These are phyloP conservation scores for Holothuria leucospilota DNA, from an alignment of 53 echinoderm and acorn worm species.

Conservation along the genomic window DNA sequence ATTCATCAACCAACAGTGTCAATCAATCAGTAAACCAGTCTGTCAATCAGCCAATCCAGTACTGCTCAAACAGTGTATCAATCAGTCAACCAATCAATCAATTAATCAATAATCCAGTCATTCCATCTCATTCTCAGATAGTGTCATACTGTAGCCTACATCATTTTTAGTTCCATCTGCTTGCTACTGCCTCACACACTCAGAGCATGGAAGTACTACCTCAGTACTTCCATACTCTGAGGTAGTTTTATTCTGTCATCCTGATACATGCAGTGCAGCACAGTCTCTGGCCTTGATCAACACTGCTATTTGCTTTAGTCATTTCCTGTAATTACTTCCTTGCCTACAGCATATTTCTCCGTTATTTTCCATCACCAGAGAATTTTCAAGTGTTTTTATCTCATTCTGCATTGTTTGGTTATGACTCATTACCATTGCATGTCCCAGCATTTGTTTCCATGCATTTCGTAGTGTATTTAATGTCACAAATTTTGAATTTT, in stretches of 20 bases:
- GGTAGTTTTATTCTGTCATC: too few species aligned
- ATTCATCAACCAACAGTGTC: too few species aligned
- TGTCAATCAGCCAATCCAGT: too few species aligned
- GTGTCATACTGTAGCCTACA: too few species aligned
- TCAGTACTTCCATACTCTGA: too few species aligned
- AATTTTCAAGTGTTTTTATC: background rate
- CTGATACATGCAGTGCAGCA: background rate
- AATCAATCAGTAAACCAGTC: too few species aligned
- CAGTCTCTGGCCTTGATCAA: background rate
- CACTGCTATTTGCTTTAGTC: background rate
- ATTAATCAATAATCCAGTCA: background rate
- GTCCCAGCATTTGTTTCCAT: background rate
- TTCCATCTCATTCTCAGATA: too few species aligned
- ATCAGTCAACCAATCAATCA: background rate
- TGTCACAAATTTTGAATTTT: too few species aligned
- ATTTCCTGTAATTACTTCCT: background rate
- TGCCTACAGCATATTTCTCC: background rate
- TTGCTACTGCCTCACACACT: too few species aligned
- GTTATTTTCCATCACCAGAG: background rate
- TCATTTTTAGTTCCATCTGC: too few species aligned
- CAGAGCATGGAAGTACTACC: too few species aligned
- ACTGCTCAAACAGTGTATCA: background rate
- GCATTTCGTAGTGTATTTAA: background rate
- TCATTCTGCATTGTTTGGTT: background rate
- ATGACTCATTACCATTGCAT: background rate